Conservation (phyloP, 1,140 invertebrate genomes). For the Bombus pyrosoma region DNA sequence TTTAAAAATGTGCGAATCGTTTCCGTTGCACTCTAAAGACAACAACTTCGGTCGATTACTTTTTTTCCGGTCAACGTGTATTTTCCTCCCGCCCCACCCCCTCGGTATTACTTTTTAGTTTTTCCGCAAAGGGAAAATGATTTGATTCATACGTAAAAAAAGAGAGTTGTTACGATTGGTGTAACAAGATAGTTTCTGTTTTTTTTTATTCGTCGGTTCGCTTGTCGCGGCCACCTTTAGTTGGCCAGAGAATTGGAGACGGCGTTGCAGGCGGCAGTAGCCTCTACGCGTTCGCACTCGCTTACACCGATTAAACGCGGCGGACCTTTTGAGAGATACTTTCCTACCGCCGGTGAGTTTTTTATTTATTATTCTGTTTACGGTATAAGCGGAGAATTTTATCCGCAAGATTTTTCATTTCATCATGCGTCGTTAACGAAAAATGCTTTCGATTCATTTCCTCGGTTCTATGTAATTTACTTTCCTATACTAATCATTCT, state of each 20-base stretch:
- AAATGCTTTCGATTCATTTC: conserved; percentile 21
- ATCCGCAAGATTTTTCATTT: conserved; percentile 6
- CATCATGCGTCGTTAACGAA: conserved; percentile 14
- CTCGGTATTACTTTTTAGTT: conserved; percentile 37
- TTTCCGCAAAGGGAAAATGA: conserved; percentile 34
- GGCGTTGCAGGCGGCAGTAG: conserved; percentile 87
- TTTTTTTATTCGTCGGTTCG: conserved; percentile 82
- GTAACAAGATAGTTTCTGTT: conserved; percentile 77
- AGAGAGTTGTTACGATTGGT: conserved; percentile 61
- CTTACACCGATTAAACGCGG: conserved; percentile 89
- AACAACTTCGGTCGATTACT: conserved; percentile 25
- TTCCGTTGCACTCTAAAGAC: conserved; percentile 46
- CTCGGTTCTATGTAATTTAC: neutral
- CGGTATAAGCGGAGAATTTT: conserved; percentile 54
- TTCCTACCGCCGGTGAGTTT: conserved; percentile 89
- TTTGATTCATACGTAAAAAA: conserved; percentile 43
- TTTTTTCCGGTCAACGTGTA: conserved; percentile 21
- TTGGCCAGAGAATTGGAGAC: conserved; percentile 84
- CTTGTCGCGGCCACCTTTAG: conserved; percentile 81
- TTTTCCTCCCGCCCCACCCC: neutral
- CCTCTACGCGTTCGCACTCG: conserved; percentile 87
- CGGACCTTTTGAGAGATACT: conserved; percentile 89
- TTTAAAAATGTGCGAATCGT: conserved; percentile 44
- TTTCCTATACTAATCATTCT: neutral
- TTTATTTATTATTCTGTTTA: conserved; percentile 79